Conservation (phyloP, 2,113 vertebrate genomes). For the Xyliphius kryptos region DNA sequence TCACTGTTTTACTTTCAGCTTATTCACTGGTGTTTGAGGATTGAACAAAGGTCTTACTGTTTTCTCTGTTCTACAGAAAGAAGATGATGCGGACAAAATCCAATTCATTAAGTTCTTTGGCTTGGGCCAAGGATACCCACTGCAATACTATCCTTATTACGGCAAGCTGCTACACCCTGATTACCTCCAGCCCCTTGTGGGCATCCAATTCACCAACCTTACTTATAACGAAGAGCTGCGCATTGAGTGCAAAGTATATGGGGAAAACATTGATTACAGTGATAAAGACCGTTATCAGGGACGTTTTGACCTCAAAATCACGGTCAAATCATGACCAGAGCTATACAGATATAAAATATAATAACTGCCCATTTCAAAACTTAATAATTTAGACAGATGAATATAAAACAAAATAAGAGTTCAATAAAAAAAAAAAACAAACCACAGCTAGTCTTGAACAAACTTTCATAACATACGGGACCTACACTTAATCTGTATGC, state of each 20-base stretch:
- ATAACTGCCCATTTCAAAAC: slow-evolving; percentile 45
- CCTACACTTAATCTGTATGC: slow-evolving; percentile 98
- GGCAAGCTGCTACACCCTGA: slow-evolving; percentile 80
- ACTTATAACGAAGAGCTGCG: slow-evolving; percentile 70
- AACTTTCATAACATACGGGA: slow-evolving; percentile 97
- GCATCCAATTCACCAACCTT: slow-evolving; percentile 86
- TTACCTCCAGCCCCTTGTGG: slow-evolving; percentile 92
- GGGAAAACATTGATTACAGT: slow-evolving; percentile 83
- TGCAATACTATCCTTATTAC: slow-evolving; percentile 97
- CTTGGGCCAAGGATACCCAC: slow-evolving; percentile 73
- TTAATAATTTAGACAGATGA: slow-evolving; percentile 60
- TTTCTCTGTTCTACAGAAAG: slow-evolving; percentile 62
- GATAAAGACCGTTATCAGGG: slow-evolving; percentile 97
- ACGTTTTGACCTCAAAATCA: slow-evolving; percentile 89
- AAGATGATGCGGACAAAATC: slow-evolving; percentile 69
- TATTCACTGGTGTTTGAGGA: background rate
- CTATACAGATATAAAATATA: slow-evolving; percentile 57
- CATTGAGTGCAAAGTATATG: slow-evolving; percentile 84
- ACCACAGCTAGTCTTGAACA: slow-evolving; percentile 99
- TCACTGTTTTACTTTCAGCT: background rate
- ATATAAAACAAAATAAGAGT: slow-evolving; percentile 56
- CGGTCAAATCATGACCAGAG: slow-evolving; percentile 83
- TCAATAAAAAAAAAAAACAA: slow-evolving; percentile 56
- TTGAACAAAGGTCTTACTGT: too few relatives aligned
- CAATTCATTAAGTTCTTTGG: slow-evolving; percentile 74